Evolutionary conservation across 1,140 invertebrate genomes (phyloP).

Genomic region (Drosophila arizonae): DNA sequence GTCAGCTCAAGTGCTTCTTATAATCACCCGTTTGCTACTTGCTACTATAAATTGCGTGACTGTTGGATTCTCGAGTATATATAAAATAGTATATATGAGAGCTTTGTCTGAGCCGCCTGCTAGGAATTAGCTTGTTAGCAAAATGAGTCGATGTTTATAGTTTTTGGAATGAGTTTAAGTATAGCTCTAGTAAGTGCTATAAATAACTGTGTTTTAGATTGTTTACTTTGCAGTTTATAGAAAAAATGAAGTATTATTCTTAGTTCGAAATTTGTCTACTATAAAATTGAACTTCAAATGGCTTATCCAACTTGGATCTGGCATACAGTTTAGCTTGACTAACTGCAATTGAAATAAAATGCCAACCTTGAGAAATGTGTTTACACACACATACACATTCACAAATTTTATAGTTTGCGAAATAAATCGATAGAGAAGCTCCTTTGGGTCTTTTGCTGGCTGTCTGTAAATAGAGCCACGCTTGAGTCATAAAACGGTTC

Average conservation of each 20-base stretch:
- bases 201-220: background rate
- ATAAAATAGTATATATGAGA: conserved; percentile 7
- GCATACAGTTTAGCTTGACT: background rate
- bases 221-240: too few relatives aligned
- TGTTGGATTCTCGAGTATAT: conserved; percentile 53
- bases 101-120: conserved; percentile 1
- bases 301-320: background rate
- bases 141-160: conserved; percentile 1
- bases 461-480: conserved; percentile 21
- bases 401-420: background rate
- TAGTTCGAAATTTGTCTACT: too few relatives aligned
- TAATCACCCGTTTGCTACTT: conserved; percentile 33
- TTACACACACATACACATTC: background rate
- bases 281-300: background rate
- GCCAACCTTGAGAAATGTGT: background rate
- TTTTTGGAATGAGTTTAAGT: background rate
- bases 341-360: too few relatives aligned
- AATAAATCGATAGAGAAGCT: conserved; percentile 37
- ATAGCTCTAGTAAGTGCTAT: background rate
- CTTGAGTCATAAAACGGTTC: conserved; percentile 39
- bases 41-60: conserved; percentile 63
- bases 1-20: conserved; percentile 67
- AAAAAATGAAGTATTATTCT: background rate
- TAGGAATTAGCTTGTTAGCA: conserved; percentile 3
- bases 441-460: conserved; percentile 2